These are phyloP conservation scores for Chlamydotis undulata DNA, from an alignment of 2,113 vertebrate genomes.

Conservation along the genomic window DNA sequence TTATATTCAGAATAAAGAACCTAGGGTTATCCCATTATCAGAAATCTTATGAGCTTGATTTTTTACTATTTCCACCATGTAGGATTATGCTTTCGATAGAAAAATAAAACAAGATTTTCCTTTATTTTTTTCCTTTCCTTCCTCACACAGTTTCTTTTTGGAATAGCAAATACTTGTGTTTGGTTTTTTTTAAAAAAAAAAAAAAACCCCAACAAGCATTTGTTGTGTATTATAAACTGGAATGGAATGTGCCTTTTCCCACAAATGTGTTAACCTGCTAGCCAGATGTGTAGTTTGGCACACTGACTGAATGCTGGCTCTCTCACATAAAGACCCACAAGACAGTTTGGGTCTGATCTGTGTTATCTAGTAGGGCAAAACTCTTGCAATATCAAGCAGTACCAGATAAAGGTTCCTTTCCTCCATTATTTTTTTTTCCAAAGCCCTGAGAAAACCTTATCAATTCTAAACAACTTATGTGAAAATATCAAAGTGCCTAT, in stretches of 20 bases:
- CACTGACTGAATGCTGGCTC: not conserved
- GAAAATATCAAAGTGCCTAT: not conserved
- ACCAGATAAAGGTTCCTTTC: not conserved
- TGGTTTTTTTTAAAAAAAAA: not conserved
- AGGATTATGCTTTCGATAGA: not conserved
- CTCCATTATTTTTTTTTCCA: rapidly evolving
- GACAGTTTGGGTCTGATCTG: not conserved
- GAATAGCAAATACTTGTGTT: not conserved
- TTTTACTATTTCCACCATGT: not conserved
- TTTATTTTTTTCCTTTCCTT: not conserved
- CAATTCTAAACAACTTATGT: not conserved
- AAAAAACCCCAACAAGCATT: not conserved
- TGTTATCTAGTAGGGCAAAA: not conserved
- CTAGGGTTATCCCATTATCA: slow-evolving; percentile 10
- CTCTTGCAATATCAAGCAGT: not conserved
- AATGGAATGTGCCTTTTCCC: not conserved
- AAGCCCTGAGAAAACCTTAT: not conserved
- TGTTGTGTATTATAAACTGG: not conserved
- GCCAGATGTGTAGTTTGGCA: slow-evolving; percentile 38
- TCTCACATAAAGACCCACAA: not conserved
- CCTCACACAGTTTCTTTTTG: not conserved
- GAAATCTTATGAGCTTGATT: not conserved
- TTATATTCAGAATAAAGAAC: slow-evolving; percentile 57
- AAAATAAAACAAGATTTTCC: not conserved
- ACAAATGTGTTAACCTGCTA: not conserved